Evolutionary conservation across 1,140 invertebrate species (phyloP).

Genomic region (Drosophila saltans): DNA sequence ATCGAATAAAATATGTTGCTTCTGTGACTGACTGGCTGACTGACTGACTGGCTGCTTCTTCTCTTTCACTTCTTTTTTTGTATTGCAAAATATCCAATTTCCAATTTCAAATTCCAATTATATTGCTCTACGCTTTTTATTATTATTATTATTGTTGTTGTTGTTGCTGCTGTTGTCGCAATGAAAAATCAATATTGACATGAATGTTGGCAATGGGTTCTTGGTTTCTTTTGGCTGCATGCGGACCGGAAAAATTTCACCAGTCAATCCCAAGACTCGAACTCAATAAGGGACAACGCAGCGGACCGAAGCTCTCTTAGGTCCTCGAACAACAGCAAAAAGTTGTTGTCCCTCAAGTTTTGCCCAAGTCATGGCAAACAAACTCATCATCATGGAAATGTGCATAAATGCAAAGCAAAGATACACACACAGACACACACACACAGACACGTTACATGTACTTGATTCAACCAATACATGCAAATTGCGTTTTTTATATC

Average conservation of each 20-base stretch:
- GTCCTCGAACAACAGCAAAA: conserved; percentile 29
- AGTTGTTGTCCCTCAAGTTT: conserved; percentile 3
- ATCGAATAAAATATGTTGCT: conserved; percentile 70
- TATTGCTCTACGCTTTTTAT: conserved; percentile 79
- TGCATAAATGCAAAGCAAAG: conserved; percentile 40
- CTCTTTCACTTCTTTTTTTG: conserved; percentile 48
- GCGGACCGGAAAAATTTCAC: conserved; percentile 36
- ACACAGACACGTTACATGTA: conserved; percentile 12
- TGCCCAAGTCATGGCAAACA: conserved; percentile 34
- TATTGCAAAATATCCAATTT: conserved; percentile 78
- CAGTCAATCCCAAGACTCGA: conserved; percentile 32
- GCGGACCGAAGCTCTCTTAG: conserved; percentile 21
- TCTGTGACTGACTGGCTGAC: conserved; percentile 16
- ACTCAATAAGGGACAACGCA: conserved; percentile 43
- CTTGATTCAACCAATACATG: conserved; percentile 15
- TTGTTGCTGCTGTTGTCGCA: conserved; percentile 49
- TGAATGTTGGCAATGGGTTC: conserved; percentile 57
- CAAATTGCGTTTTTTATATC: conserved; percentile 16
- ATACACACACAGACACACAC: conserved; percentile 8
- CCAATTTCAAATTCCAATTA: conserved; percentile 82
- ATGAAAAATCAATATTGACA: conserved; percentile 81
- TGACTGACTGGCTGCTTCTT: neutral
- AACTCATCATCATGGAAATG: conserved; percentile 49
- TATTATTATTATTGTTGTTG: conserved; percentile 67
- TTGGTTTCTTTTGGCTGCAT: conserved; percentile 36